phyloP scores from a whole-genome alignment of 2,113 vertebrate genomes.

The Pedionomus torquatus region DNA sequence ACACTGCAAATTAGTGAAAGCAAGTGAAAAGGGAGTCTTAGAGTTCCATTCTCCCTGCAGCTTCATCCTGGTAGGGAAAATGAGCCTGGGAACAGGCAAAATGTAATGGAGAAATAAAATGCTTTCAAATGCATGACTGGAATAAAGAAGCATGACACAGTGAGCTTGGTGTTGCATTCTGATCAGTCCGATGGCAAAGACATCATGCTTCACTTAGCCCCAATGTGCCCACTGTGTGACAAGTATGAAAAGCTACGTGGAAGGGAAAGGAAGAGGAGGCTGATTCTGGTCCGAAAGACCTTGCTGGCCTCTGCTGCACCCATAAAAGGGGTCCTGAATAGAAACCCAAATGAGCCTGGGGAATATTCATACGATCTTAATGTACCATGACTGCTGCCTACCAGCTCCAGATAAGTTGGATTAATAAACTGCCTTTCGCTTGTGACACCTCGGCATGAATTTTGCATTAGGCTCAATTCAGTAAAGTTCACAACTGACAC shows the following conservation, averaged over 20 bases:
- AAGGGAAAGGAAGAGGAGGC: not conserved
- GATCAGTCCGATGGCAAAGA: not conserved
- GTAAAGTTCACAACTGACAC: constrained; percentile 60
- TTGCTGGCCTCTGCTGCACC: not conserved
- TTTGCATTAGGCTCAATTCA: constrained; percentile 67
- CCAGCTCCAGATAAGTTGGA: constrained; percentile 25
- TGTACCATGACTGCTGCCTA: constrained; percentile 28
- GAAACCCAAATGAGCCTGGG: not conserved
- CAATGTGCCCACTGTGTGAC: not conserved
- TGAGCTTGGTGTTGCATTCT: not conserved
- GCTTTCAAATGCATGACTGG: constrained; percentile 17
- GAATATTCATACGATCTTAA: constrained; percentile 38
- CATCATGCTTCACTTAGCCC: constrained; percentile 4
- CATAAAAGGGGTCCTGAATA: constrained; percentile 6
- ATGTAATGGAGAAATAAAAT: constrained; percentile 1
- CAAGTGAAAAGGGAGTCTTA: not conserved
- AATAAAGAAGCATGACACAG: constrained; percentile 28
- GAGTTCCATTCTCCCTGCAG: not conserved
- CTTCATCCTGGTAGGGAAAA: not conserved
- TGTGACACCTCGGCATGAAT: constrained; percentile 57
- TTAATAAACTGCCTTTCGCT: constrained; percentile 60
- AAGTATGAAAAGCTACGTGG: not conserved
- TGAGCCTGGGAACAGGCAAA: not conserved
- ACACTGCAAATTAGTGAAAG: not conserved
- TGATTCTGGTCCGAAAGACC: not conserved